Evolutionary conservation across 2,888 invertebrate species (phyloP), one percentile per base, ranked within the genome.

Genomic region (Timema cristinae): DNA sequence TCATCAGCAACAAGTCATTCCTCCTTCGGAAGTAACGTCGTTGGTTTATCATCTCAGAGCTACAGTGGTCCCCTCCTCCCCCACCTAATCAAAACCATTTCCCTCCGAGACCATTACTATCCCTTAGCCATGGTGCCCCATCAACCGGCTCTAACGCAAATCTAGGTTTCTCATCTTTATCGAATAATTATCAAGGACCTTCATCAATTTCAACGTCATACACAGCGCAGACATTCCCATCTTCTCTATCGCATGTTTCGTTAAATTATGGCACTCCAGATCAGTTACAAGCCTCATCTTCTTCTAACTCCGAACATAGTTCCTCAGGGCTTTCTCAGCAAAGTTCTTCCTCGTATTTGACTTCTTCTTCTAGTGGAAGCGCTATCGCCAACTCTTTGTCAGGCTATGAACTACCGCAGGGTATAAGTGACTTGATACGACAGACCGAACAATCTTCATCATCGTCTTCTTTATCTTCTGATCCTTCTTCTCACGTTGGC

Each of bases 121-220:
- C 76, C 9, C 70, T 70, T 5, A 74, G 67, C 52, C 77, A 78
- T 70, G 76, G 74, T n/a, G 32, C 72, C 6, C 75, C 77, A 63
- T 9, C 48, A 11, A 32, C 47, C 48, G 10, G 47, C 7, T 48
- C 15, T 16, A 48, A 32, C n/a, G 10, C 16, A 47, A 32, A 63
- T n/a, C 7, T 63, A 11, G 63, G 63, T 13, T 13, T 63, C 6
- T 63, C 63, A 13, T 63, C 63, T 9, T n/a, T 63, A 8, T 48
- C 32, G 48, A 15, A 32, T 15, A 63, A 15, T 63, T 11, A 63
- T 15, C 8, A 11, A 32, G 32, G 67, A 15, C 72, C 74, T 63
- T 56, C 61, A n/a, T 48, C 70, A 51, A 76, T 77, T n/a, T 76
- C 77, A 8, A 70, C 73, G 6, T 74, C 70, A 6, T 77, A 77